Evolutionary conservation across 2,113 vertebrate genomes (phyloP).

Genomic region (Chloroceryle aenea): DNA sequence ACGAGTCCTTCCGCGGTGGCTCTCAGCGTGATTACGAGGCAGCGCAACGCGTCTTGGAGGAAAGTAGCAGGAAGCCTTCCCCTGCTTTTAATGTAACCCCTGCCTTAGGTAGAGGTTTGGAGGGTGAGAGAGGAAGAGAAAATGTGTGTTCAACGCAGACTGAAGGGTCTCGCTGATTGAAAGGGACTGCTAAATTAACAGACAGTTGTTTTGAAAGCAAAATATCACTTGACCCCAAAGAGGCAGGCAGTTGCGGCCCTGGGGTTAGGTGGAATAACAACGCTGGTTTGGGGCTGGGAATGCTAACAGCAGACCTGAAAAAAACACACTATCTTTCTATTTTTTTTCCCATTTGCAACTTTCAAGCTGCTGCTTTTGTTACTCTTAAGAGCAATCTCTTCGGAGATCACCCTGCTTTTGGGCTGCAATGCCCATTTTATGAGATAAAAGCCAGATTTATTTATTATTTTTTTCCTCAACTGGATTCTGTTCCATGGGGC

Average conservation of each 20-base stretch:
- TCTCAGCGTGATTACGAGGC: conserved; percentile 50
- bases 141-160: background rate
- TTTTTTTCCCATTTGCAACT: background rate
- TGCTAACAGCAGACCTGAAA: background rate
- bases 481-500: conserved; percentile 72
- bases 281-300: background rate
- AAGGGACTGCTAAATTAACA: conserved; percentile 37
- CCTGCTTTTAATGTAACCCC: conserved; percentile 31
- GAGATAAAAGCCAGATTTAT: conserved; percentile 70
- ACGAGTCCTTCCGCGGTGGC: conserved; percentile 38
- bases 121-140: background rate
- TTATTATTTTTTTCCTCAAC: conserved; percentile 32
- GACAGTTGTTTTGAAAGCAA: conserved; percentile 37
- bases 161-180: conserved; percentile 29
- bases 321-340: background rate
- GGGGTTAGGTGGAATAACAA: conserved; percentile 16
- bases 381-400: background rate
- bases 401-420: conserved; percentile 6
- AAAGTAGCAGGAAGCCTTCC: background rate
- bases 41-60: conserved; percentile 16
- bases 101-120: conserved; percentile 26
- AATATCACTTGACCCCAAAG: conserved; percentile 13
- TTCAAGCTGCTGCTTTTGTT: conserved; percentile 17
- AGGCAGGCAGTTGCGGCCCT: background rate
- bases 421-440: conserved; percentile 56